phyloP scores from a whole-genome alignment of 1,140 invertebrate genomes.

The Panagrolaimus sp. region DNA sequence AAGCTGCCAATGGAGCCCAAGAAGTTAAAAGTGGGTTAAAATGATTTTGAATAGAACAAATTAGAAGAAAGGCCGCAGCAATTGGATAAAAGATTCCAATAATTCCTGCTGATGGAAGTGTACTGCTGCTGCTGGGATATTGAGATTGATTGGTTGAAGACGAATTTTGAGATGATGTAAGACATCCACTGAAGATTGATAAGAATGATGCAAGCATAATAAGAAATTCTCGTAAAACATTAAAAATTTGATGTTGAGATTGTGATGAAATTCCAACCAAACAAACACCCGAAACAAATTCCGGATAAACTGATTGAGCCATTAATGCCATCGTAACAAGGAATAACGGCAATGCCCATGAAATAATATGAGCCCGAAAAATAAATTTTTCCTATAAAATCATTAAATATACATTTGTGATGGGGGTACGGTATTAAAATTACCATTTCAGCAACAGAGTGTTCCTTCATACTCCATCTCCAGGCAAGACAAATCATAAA shows the following conservation, averaged over 20 bases:
- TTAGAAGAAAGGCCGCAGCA: slow-evolving; percentile 1
- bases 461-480: slow-evolving; percentile 24
- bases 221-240: slow-evolving; percentile 21
- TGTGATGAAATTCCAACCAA: slow-evolving; percentile 28
- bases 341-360: slow-evolving; percentile 28
- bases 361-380: slow-evolving; percentile 30
- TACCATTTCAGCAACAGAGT: slow-evolving; percentile 18
- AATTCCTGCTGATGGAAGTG: slow-evolving; percentile 15
- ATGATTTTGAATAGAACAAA: slow-evolving; percentile 18
- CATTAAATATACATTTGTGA: too few species aligned
- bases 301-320: slow-evolving; percentile 30
- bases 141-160: background rate
- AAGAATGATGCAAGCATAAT: slow-evolving; percentile 18
- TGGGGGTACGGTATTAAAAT: too few species aligned
- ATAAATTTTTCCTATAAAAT: slow-evolving; percentile 17
- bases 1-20: slow-evolving; percentile 15
- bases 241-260: slow-evolving; percentile 21
- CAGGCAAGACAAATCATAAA: slow-evolving; percentile 24
- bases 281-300: slow-evolving; percentile 33
- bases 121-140: background rate
- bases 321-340: slow-evolving; percentile 30
- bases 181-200: slow-evolving; percentile 20
- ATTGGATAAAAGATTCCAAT: slow-evolving; percentile 19
- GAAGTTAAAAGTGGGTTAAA: slow-evolving; percentile 5
- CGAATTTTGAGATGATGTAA: background rate